Percentiles rank a stretch among this genome's conserved stretches.
phyloP scores from a whole-genome alignment of 1,140 invertebrate species.

The Eupristina koningsbergeri region DNA sequence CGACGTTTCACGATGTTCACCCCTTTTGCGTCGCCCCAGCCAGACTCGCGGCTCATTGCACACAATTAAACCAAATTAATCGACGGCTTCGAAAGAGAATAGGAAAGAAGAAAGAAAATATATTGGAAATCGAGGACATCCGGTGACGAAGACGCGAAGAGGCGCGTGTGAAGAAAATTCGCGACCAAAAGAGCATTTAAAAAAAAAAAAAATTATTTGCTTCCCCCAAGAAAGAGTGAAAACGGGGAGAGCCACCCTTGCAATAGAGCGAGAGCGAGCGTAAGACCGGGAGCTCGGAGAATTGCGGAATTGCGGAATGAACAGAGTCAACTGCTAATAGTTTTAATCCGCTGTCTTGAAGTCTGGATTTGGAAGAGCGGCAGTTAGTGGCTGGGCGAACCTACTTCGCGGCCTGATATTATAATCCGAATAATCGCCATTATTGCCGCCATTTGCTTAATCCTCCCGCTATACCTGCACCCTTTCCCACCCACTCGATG shows the following conservation, averaged over 20 bases:
- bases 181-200: background rate
- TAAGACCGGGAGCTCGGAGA: background rate
- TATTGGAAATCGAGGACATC: too few relatives aligned
- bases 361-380: constrained; percentile 71
- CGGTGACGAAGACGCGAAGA: background rate
- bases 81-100: constrained; percentile 13
- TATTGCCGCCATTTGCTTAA: constrained; percentile 74
- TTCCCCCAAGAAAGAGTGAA: too few relatives aligned
- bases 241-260: background rate
- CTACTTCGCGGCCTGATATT: constrained; percentile 73
- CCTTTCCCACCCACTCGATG: background rate
- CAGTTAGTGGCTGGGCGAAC: constrained; percentile 70
- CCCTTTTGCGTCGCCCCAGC: background rate
- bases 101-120: too few relatives aligned
- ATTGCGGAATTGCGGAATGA: background rate
- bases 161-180: too few relatives aligned
- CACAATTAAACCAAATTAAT: constrained; percentile 58
- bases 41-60: constrained; percentile 57
- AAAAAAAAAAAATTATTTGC: too few relatives aligned
- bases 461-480: constrained; percentile 52
- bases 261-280: background rate
- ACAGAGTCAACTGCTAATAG: constrained; percentile 68
- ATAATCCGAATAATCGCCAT: constrained; percentile 75
- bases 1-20: background rate
- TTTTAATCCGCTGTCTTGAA: constrained; percentile 74